Base-by-base conservation (phyloP, 2,888 invertebrate genomes). In the Mayetiola destructor region DNA sequence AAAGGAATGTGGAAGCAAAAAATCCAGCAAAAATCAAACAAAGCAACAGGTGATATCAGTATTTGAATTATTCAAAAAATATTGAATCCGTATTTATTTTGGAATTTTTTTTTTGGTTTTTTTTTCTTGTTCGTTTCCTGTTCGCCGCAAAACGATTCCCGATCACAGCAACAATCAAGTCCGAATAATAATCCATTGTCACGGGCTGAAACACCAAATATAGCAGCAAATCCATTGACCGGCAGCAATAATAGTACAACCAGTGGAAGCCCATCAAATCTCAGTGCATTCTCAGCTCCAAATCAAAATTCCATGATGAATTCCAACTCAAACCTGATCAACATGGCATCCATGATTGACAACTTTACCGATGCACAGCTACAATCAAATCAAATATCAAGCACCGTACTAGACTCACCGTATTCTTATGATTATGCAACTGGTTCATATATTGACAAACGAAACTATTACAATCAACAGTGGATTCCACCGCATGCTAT, bases 361-460 rank as follows among this genome's bases (percentile, higher is more conserved):
- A 83, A 82, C 63, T 84, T 85, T 71, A 81, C 81, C 35, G 84
- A 85, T 65, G 82, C 83, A 18, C 87, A 88, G 66, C 71, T 89
- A 32, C 88, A 89, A 70, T 88, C 85, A 66, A 86, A 87, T 66
- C 88, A 88, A 71, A 86, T 88, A 61, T 87, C 88, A 37, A 88
- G 88, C 66, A 89, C 88, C 14, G 88, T 88, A 5, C 71, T 86
- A 63, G 88, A 87, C 67, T 80, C 80, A 3, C 81, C 82, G 10
- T 80, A 80, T 61, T 71, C 80, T 29, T 80, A 80, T 60, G 80
- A 80, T 60, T 80, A 80, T 66, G 79, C 76, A 62, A 73, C 72
- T 59, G 72, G 73, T 61, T 71, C 72, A 64, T 80, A 80, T 61
- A 72, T 72, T 55, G 77, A 77, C 63, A 82, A 80, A 60, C 75